Base-by-base conservation (phyloP, 2,113 vertebrate species). In the Lipophrys pholis region DNA sequence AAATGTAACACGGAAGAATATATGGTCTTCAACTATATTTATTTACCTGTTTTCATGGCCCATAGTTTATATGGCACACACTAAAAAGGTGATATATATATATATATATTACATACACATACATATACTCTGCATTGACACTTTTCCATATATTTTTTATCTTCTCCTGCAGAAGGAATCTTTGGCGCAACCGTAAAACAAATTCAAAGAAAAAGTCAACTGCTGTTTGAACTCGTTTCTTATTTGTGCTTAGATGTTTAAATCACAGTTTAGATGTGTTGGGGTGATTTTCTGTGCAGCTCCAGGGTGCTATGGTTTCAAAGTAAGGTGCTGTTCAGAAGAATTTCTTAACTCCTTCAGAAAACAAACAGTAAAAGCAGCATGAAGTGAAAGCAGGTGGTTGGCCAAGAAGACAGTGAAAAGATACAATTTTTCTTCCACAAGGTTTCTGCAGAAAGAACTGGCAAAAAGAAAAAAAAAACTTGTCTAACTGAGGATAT, bases 181-280 rank as follows among this genome's bases (percentile, higher is more conserved):
- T 21, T 36, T 17, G 59, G 11, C 2, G 46, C 53, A 63, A 17
- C 16, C 39, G 45, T 66, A 56, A 79, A 78, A 73, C 69, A 71
- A 76, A 64, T 50, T 46, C 54, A 30, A 81, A 65, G 30, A 79
- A 74, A 72, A 78, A 78, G 35, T 67, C 17, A 48, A 76, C 38
- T 15, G 11, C 5, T 50, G 66, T 83, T 82, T 82, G 68, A 82
- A 76, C 70, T 62, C 36, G 45, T 65, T 77, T 63, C 30, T 69
- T 9, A 60, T 57, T 61, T 12, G 14, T 17, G 14, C 46, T 78
- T 70, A 39, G 43, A 71, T 76, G 77, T 69, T 63, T 7, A 49
- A 67, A 81, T 81, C 81, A 54, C 55, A 85, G 75, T 41, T 15
- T 42, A 62, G 62, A 45, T 65, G 58, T 67, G 45, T 17, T 6